Percentiles rank a stretch among this genome's conserved stretches.
Evolutionary conservation across 30 jellyfish, hydroid and myxozoan genomes (phyloP).

Genomic region (Hydractinia symbiolongicarpus): DNA sequence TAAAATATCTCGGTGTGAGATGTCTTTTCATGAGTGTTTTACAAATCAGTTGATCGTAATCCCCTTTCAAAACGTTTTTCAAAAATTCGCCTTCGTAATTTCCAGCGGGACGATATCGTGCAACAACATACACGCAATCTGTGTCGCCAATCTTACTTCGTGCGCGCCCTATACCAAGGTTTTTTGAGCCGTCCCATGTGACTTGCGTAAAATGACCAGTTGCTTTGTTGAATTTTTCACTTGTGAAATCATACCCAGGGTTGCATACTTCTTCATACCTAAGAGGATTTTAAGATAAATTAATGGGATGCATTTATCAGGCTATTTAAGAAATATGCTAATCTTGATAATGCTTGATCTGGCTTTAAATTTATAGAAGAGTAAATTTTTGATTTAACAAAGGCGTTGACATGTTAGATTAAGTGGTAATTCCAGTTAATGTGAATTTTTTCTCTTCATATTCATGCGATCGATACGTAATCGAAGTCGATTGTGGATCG

Average conservation of each 20-base stretch:
- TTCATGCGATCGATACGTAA: too few species aligned
- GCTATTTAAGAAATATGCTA: too few species aligned
- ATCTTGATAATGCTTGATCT: too few species aligned
- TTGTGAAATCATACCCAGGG: constrained; percentile 72
- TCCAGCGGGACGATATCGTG: constrained; percentile 84
- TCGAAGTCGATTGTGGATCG: too few species aligned
- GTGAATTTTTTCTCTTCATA: too few species aligned
- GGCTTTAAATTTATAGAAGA: not conserved
- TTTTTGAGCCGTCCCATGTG: constrained; percentile 63
- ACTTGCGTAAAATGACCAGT: constrained; percentile 87
- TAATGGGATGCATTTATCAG: too few species aligned
- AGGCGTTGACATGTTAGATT: not conserved
- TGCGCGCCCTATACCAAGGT: constrained; percentile 80
- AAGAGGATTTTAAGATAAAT: not conserved
- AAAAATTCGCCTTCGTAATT: constrained; percentile 63
- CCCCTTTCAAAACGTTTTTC: constrained; percentile 59
- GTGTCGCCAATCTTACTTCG: constrained; percentile 56
- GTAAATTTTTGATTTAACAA: not conserved
- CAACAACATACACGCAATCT: constrained; percentile 75
- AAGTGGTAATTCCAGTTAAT: too few species aligned
- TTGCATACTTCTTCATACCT: constrained; percentile 92
- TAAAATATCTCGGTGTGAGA: constrained; percentile 17
- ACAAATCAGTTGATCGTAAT: constrained; percentile 2
- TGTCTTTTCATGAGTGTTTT: constrained; percentile 11
- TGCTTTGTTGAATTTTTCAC: constrained; percentile 37